These are phyloP conservation scores for Gobio gobio DNA, from an alignment of 2,113 vertebrate species.

Conservation along the genomic window DNA sequence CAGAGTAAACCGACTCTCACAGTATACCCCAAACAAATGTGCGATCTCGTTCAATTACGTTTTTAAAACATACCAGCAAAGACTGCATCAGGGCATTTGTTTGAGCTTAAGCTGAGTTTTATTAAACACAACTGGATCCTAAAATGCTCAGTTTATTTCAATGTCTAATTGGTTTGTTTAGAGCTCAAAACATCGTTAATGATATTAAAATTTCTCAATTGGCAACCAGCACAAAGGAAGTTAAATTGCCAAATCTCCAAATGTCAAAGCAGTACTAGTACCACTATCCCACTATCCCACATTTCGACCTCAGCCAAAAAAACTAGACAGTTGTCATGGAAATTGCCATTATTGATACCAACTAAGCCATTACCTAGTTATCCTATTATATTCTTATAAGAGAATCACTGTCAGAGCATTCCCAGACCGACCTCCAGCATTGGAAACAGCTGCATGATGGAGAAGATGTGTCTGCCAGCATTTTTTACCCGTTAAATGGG, in stretches of 20 bases:
- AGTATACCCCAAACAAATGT: background rate
- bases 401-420: conserved; percentile 47
- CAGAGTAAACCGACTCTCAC: background rate
- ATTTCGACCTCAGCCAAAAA: conserved; percentile 30
- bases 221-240: background rate
- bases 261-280: conserved; percentile 8
- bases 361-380: conserved; percentile 46
- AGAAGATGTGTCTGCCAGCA: background rate
- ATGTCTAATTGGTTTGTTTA: conserved; percentile 60
- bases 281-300: background rate
- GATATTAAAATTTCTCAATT: conserved; percentile 51
- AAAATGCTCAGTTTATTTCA: conserved; percentile 59
- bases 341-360: conserved; percentile 37
- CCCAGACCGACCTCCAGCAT: conserved; percentile 30
- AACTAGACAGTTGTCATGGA: conserved; percentile 45
- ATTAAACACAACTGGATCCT: conserved; percentile 48
- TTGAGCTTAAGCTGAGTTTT: background rate
- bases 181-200: conserved; percentile 63
- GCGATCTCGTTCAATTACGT: background rate
- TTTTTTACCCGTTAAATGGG: background rate
- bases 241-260: conserved; percentile 1
- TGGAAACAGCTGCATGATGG: conserved; percentile 32
- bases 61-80: background rate
- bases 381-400: conserved; percentile 40
- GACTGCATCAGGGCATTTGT: background rate